These are phyloP conservation scores for Apotomis capreana DNA, from an alignment of 2,888 invertebrate species.

Conservation along the genomic window DNA sequence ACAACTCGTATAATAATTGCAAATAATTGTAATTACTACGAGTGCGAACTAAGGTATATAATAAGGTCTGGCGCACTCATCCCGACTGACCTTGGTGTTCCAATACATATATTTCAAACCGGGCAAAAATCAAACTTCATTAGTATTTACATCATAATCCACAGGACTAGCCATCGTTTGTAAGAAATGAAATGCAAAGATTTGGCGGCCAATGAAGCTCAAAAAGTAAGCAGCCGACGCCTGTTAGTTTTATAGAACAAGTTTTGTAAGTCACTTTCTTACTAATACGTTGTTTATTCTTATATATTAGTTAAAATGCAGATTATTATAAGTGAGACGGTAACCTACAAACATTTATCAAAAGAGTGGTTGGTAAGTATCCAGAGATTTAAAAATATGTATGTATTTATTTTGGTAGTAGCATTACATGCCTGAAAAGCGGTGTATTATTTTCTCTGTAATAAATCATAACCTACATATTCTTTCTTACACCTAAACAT, in stretches of 20 bases:
- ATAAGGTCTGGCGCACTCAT: no score
- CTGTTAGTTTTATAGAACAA: not conserved
- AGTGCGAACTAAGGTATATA: no score
- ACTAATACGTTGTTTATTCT: constrained; percentile 5
- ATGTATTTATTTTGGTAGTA: not conserved
- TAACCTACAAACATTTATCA: constrained; percentile 17
- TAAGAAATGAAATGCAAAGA: constrained; percentile 2
- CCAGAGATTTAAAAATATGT: constrained; percentile 47
- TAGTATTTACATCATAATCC: constrained; percentile 24
- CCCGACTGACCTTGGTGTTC: no score
- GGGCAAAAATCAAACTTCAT: not conserved
- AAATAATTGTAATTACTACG: no score
- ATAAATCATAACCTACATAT: not conserved
- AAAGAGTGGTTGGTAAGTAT: constrained; percentile 5
- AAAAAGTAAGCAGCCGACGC: not conserved
- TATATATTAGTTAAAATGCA: constrained; percentile 13
- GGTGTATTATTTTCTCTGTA: not conserved
- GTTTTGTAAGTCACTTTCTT: constrained; percentile 4
- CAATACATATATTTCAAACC: not conserved
- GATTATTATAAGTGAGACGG: constrained; percentile 10
- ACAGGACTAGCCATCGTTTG: constrained; percentile 14
- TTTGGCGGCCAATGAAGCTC: not conserved
- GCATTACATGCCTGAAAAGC: no score
- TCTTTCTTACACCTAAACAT: constrained; percentile 32
- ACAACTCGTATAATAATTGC: no score